Conservation (phyloP, 2,888 invertebrate species). For the Caenorhabditis sp. region DNA sequence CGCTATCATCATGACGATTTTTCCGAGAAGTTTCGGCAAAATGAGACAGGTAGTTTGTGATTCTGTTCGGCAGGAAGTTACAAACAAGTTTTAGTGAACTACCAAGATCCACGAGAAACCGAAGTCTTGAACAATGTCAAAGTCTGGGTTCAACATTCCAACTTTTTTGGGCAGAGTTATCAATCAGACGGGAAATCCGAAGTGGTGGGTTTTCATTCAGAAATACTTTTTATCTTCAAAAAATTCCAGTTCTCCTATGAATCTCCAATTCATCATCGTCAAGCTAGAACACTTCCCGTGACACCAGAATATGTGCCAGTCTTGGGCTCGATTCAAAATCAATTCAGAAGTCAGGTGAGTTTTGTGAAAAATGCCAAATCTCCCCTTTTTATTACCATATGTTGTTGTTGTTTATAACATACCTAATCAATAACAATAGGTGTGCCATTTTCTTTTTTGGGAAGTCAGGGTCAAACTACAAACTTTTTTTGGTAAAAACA, state of each 20-base stretch:
- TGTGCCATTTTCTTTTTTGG: too few species aligned
- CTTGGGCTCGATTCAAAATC: background rate
- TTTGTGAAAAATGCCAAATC: too few species aligned
- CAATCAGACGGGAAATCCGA: background rate
- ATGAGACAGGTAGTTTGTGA: background rate
- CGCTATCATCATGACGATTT: background rate
- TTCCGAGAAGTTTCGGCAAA: background rate
- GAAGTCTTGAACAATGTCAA: constrained; percentile 2
- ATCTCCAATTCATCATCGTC: background rate
- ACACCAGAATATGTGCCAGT: background rate
- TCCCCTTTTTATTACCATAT: too few species aligned
- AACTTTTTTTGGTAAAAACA: too few species aligned
- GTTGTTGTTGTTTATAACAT: too few species aligned
- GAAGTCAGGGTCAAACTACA: too few species aligned
- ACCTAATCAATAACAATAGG: too few species aligned
- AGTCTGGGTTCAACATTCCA: constrained; percentile 1
- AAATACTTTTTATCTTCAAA: background rate
- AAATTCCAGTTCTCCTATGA: background rate
- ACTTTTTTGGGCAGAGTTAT: background rate
- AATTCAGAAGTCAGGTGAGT: background rate
- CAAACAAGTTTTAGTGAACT: background rate
- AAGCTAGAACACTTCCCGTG: background rate
- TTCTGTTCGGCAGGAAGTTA: background rate
- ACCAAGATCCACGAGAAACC: background rate
- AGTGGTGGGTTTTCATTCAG: background rate